Evolutionary conservation across 1,140 invertebrate species (phyloP).

Genomic region (Musca vetustissima): DNA sequence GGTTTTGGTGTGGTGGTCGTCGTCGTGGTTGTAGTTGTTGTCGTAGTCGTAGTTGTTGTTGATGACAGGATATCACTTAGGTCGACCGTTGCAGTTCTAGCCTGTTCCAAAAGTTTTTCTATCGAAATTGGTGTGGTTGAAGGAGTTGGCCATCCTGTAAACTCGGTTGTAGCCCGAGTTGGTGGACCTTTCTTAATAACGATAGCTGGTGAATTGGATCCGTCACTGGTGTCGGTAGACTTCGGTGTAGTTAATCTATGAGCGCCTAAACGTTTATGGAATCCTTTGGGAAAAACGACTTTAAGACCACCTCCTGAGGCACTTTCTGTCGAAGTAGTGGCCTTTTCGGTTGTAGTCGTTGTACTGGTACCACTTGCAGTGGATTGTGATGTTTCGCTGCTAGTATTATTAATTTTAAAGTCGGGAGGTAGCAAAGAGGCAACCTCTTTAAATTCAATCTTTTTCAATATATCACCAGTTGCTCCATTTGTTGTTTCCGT

Average conservation of each 20-base stretch:
- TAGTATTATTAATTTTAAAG: slow-evolving; percentile 55
- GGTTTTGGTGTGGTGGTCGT: slow-evolving; percentile 71
- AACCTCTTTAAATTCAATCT: slow-evolving; percentile 60
- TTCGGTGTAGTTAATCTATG: slow-evolving; percentile 65
- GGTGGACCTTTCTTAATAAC: slow-evolving; percentile 81
- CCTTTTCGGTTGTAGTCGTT: slow-evolving; percentile 38
- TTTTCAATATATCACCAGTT: slow-evolving; percentile 47
- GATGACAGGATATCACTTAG: slow-evolving; percentile 47
- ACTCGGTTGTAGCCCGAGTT: slow-evolving; percentile 80
- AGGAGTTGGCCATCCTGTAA: slow-evolving; percentile 84
- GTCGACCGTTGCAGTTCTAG: slow-evolving; percentile 62
- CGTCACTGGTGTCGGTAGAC: slow-evolving; percentile 40
- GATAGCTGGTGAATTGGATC: slow-evolving; percentile 59
- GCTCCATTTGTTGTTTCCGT: not conserved
- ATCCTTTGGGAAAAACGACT: slow-evolving; percentile 77
- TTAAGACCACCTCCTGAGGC: slow-evolving; percentile 61
- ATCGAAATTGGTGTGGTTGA: slow-evolving; percentile 82
- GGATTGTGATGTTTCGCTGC: slow-evolving; percentile 29
- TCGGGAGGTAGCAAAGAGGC: slow-evolving; percentile 63
- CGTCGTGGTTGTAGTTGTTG: slow-evolving; percentile 75
- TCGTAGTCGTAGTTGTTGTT: slow-evolving; percentile 63
- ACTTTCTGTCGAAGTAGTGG: slow-evolving; percentile 42
- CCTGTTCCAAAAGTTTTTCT: slow-evolving; percentile 75
- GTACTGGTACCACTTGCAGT: slow-evolving; percentile 37
- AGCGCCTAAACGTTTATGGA: slow-evolving; percentile 67